phyloP scores from a whole-genome alignment of 2,888 invertebrate genomes.

The Patella depressa region DNA sequence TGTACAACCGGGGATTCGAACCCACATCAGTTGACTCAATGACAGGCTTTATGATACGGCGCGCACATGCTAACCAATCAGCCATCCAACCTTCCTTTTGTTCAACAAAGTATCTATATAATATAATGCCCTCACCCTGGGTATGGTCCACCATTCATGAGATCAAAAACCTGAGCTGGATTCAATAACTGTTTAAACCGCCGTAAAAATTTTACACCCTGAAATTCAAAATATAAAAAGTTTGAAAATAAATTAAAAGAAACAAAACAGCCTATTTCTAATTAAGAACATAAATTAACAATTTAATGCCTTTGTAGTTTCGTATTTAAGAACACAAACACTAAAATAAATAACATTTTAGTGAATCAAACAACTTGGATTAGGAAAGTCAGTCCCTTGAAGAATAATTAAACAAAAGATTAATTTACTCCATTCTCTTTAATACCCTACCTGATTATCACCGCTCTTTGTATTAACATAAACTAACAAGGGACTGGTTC shows the following conservation, averaged over 20 bases:
- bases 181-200: slow-evolving; percentile 95
- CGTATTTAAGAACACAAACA: too few species aligned
- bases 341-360: too few species aligned
- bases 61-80: too few species aligned
- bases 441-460: slow-evolving; percentile 83
- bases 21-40: too few species aligned
- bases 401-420: neutral
- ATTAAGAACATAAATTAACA: too few species aligned
- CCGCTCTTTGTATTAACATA: slow-evolving; percentile 98
- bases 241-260: neutral
- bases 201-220: slow-evolving; percentile 92
- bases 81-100: too few species aligned
- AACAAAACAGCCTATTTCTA: neutral
- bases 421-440: neutral
- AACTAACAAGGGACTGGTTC: slow-evolving; percentile 87
- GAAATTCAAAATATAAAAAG: slow-evolving; percentile 31
- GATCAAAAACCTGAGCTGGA: slow-evolving; percentile 97
- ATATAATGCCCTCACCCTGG: slow-evolving; percentile 78
- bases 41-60: too few species aligned
- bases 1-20: too few species aligned
- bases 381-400: too few species aligned
- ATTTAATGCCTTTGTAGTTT: too few species aligned
- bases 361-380: too few species aligned
- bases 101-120: too few species aligned
- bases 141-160: slow-evolving; percentile 86